phyloP scores from a whole-genome alignment of 2,888 invertebrate genomes.

The Cinara cedri region DNA sequence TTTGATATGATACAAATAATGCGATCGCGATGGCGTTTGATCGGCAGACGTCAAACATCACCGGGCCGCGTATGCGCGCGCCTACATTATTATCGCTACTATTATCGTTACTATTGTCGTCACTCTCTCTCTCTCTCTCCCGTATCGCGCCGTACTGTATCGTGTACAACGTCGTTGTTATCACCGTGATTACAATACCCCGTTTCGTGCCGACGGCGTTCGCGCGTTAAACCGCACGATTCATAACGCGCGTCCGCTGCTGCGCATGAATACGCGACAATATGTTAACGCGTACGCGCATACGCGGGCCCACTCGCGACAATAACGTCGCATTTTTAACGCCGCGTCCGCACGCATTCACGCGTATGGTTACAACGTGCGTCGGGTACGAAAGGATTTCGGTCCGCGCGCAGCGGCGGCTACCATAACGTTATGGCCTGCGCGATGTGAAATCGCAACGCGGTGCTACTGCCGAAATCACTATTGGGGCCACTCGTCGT shows the following conservation, averaged over 20 bases:
- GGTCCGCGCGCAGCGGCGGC: not conserved
- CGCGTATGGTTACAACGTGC: not conserved
- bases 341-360: not conserved
- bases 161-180: too few relatives aligned
- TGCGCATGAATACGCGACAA: too few relatives aligned
- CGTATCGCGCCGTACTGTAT: too few relatives aligned
- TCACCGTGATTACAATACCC: too few relatives aligned
- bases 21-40: slow-evolving; percentile 8
- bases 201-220: not conserved
- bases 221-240: slow-evolving; percentile 1
- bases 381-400: slow-evolving; percentile 32
- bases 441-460: too few relatives aligned
- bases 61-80: not conserved
- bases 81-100: too few relatives aligned
- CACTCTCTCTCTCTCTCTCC: slow-evolving; percentile 1
- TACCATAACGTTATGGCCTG: too few relatives aligned
- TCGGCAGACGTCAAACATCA: slow-evolving; percentile 29
- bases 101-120: not conserved
- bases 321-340: not conserved
- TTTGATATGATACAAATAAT: slow-evolving; percentile 44
- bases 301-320: slow-evolving; percentile 18
- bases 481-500: not conserved
- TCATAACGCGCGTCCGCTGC: too few relatives aligned
- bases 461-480: too few relatives aligned
- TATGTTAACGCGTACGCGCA: too few relatives aligned